Evolutionary conservation across 2,888 invertebrate genomes (phyloP), one percentile per base, ranked within the genome.

Genomic region (Sepiola atlantica): DNA sequence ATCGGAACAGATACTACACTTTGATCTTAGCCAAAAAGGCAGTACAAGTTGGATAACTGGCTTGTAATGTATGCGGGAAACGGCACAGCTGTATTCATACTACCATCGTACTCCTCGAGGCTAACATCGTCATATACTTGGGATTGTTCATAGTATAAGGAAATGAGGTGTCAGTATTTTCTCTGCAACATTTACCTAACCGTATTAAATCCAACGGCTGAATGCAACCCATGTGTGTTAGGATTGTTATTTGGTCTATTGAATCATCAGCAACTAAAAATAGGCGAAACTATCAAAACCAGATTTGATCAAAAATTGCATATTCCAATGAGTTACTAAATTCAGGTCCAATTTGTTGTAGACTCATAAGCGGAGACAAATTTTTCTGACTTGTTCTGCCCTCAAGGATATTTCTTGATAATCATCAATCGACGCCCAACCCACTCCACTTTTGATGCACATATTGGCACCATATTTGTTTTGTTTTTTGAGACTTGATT

Each of bases 331-430:
- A 61, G 24, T 45, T 24, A 61, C 61, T 28, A 77, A 77, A 77
- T n/a, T n/a, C 77, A 77, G 77, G 77, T 77, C 77, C 28, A 77
- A 77, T 77, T 77, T 77, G n/a, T 45, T 77, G n/a, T 77, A 77
- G 77, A 45, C 8, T 77, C n/a, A 77, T 77, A 77, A 77, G 77
- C n/a, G 77, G 77, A n/a, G 77, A 77, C 77, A 77, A 77, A n/a
- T 77, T n/a, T 77, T 77, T 77, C 0, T 61, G 20, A 77, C 77
- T 77, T 77, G 77, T 61, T 77, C 77, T 77, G n/a, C 77, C 77
- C 77, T 77, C n/a, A 77, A 45, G 77, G 77, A 77, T 77, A n/a
- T 77, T 77, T n/a, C n/a, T 77, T 77, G 77, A 77, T 77, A 77
- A 77, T 77, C 77, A n/a, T n/a, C n/a, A 77, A 10, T 14, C n/a